Percentiles rank a stretch among this genome's conserved stretches.
Conservation (phyloP, 2,797 vertebrate species). For the Lepilemur ruficaudatus region DNA sequence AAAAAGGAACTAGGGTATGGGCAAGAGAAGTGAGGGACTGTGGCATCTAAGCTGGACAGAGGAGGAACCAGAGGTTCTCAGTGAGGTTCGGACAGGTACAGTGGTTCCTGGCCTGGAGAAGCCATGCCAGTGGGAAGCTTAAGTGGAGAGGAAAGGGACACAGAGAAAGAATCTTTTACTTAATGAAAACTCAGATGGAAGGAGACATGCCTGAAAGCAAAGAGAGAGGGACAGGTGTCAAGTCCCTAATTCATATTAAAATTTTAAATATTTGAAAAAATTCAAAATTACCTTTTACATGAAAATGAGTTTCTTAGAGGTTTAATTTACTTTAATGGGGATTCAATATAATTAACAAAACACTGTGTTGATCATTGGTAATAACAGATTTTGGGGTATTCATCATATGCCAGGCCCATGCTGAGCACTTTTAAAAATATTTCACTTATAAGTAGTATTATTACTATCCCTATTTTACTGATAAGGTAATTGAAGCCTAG, state of each 20-base stretch:
- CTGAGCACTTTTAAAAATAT: background rate
- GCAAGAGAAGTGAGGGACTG: background rate
- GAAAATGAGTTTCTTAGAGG: background rate
- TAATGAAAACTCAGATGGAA: background rate
- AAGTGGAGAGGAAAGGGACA: background rate
- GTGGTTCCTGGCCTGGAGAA: background rate
- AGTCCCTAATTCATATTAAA: background rate
- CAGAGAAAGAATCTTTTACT: background rate
- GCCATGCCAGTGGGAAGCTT: background rate
- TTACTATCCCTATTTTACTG: background rate
- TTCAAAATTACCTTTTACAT: background rate
- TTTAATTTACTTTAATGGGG: background rate
- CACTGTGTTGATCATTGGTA: background rate
- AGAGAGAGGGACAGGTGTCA: background rate
- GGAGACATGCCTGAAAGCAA: background rate
- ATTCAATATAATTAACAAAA: background rate
- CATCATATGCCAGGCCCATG: background rate
- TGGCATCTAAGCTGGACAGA: background rate
- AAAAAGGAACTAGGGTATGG: background rate
- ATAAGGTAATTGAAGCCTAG: background rate
- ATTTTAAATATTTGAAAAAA: slow-evolving; percentile 2
- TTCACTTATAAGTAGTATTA: background rate
- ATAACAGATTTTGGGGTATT: background rate
- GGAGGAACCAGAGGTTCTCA: background rate
- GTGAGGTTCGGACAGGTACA: background rate